Conservation (phyloP, 2,113 vertebrate species). For the Rutilus rutilus region DNA sequence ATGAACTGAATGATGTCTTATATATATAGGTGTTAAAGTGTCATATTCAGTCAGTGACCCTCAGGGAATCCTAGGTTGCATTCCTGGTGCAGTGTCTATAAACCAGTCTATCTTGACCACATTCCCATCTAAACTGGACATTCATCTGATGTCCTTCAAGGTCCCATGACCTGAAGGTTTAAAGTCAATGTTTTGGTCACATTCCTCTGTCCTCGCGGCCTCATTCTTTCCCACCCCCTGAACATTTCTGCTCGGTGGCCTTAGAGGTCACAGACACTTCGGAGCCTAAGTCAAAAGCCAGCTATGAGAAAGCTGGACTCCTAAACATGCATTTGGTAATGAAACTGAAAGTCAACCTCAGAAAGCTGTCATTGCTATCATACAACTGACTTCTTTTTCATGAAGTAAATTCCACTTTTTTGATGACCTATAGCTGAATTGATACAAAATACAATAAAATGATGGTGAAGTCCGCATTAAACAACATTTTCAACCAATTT, state of each 20-base stretch:
- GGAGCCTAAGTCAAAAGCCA: conserved; percentile 49
- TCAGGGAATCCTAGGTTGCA: neutral
- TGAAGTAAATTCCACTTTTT: neutral
- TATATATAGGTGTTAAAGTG: neutral
- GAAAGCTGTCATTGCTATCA: neutral
- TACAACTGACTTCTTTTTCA: neutral
- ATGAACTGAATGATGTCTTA: neutral
- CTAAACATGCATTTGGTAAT: conserved; percentile 45
- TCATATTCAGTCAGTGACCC: neutral
- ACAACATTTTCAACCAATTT: neutral
- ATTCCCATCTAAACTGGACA: conserved; percentile 73
- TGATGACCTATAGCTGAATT: neutral
- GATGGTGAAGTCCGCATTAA: neutral
- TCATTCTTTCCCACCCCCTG: conserved; percentile 35
- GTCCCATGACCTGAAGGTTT: conserved; percentile 56
- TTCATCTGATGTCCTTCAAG: conserved; percentile 51
- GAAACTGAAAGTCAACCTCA: conserved; percentile 16
- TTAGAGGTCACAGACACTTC: conserved; percentile 54
- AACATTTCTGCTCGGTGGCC: conserved; percentile 57
- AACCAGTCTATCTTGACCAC: conserved; percentile 68
- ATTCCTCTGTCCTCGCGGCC: conserved; percentile 58
- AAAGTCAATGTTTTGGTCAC: conserved; percentile 57
- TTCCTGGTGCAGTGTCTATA: conserved; percentile 42
- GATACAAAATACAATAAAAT: neutral
- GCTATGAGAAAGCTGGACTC: conserved; percentile 30